These are phyloP conservation scores for Calidris pugnax DNA, from an alignment of 2,113 vertebrate species.

Conservation along the genomic window DNA sequence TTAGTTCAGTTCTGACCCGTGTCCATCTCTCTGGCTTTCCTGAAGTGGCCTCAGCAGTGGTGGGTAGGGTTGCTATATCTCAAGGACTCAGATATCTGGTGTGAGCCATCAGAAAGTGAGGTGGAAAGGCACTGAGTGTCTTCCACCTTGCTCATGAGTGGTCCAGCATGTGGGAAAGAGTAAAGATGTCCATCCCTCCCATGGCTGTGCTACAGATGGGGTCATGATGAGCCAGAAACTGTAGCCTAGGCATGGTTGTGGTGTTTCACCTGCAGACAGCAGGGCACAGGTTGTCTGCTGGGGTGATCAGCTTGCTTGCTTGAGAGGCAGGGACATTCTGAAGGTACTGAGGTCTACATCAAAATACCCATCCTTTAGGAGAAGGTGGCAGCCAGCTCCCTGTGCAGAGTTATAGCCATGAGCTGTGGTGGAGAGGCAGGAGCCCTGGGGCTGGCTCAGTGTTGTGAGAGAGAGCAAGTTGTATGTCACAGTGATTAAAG, in stretches of 20 bases:
- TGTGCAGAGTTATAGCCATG: background rate
- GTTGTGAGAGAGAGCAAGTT: background rate
- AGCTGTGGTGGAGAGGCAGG: background rate
- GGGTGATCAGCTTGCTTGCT: background rate
- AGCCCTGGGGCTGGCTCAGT: background rate
- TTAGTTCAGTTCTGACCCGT: background rate
- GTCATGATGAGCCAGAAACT: background rate
- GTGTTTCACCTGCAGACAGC: background rate
- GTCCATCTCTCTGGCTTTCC: background rate
- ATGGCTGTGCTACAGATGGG: background rate
- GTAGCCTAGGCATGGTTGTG: background rate
- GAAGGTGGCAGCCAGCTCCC: background rate
- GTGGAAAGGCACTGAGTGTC: background rate
- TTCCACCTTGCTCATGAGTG: background rate
- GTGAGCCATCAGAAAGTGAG: background rate
- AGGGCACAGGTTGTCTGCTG: background rate
- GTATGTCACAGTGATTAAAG: background rate
- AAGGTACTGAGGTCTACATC: background rate
- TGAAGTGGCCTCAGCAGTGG: background rate
- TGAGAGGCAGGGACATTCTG: background rate
- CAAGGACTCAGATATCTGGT: background rate
- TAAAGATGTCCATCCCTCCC: background rate
- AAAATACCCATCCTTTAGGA: background rate
- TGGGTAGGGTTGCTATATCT: background rate
- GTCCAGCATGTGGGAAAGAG: background rate